Base-by-base conservation (phyloP, 2,888 invertebrate genomes). In the Trimorus sp. region DNA sequence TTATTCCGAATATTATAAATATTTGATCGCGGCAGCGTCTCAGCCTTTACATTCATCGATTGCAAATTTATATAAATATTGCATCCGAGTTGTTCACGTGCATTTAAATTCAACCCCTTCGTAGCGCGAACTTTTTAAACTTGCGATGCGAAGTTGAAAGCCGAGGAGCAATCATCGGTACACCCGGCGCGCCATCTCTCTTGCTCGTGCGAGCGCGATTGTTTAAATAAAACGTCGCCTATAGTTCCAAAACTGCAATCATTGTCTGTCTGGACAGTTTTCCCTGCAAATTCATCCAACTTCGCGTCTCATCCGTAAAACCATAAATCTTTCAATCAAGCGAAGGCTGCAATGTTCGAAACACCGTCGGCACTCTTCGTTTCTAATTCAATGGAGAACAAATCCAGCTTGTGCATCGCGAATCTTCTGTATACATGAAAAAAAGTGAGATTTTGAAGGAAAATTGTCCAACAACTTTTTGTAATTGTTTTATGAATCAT, bases 41-140 rank as follows among this genome's bases (percentile, higher is more conserved):
- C 65, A 38, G 42, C 54, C 65, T 77, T 49, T 59, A 69, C 53
- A 37, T 40, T 49, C 62, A 65, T 70, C 77, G 77, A 78, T 63
- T 78, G 45, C 63, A 45, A 65, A 65, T 62, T 78, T 69, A 70
- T 70, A 78, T 70, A 53, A 78, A 78, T 70, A 70, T 65, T 78
- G 14, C 36, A 70, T 78, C 54, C 54, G 51, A 51, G 45, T 65
- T 45, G 70, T 70, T 56, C 59, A 56, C 38, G 56, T 71, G 66
- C 73, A 59, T 79, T 79, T 62, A 66, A 73, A 73, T 73, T 73
- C 59, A 79, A 79, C 26, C 79, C 68, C 79, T 79, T 73, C 69
- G 48, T 26, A 58, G 69, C 11, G 42, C 15, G 15, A 68, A 79
- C 74, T 74, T 74, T 69, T 69, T 51, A 73, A 66, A 63, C 71